Base-by-base conservation (phyloP, 2,888 invertebrate genomes). In the Lasioglossum figueresi region DNA sequence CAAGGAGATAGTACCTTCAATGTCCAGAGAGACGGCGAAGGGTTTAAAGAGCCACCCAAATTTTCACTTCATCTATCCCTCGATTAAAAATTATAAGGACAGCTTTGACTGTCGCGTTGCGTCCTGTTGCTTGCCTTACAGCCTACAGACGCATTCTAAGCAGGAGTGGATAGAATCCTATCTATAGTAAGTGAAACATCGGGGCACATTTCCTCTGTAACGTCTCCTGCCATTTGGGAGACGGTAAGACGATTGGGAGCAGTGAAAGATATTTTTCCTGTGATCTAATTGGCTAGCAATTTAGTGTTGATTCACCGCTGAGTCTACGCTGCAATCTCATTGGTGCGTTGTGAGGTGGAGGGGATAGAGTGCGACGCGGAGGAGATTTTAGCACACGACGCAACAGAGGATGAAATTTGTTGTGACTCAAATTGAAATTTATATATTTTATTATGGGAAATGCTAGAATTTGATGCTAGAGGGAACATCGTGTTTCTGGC, bases 71-170 rank as follows among this genome's bases (percentile, higher is more conserved):
- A 95, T 99, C 72, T 99, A 97, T 94, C 98, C 98, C 0, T 96
- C 97, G 74, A 96, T 97, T 93, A 96, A 97, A n/a, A 98, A 99
- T 95, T 99, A 99, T 0, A 96, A 97, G 63, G 96, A 95, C 4
- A 98, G 99, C 86, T 97, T 98, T 92, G 99, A 99, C 94, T 98
- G 98, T 0, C 96, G 97, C 74, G 95, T 97, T 59, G 98, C 98
- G 8, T 99, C 99, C 0, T 98, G 97, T 0, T 99, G 98, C 91
- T 95, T 99, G 6, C 99, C 99, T 0, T 99, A 99, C 94, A 96
- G 96, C 0, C 96, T 96, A n/a, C 96, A 96, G 37, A 96, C 96
- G 0, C 98, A 99, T 92, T 96, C 96, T 27, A 99, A 98, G 92
- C 99, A 99, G 93, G 95, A 95, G 0, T 99, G 99, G 98, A 95